Base-by-base conservation (phyloP, 1,140 invertebrate species). In the Zaprionus lachaisei region DNA sequence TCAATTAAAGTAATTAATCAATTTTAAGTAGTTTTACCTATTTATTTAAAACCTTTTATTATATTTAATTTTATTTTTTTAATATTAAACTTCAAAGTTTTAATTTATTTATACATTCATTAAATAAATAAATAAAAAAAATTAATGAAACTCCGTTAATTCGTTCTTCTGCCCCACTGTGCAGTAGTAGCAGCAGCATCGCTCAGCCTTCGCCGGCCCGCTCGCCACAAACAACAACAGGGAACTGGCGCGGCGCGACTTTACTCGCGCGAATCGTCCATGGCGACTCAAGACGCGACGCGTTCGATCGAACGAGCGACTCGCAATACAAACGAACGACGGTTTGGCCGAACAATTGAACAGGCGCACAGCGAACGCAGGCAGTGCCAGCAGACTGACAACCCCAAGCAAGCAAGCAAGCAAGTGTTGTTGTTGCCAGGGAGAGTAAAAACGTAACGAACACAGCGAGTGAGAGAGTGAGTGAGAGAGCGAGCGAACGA, bases 261-360 rank as follows among this genome's bases (percentile, higher is more conserved):
- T 68, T 79, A 80, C 83, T 80, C 83, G 80, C 83, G 83, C 72
- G 67, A 74, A 47, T 47, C 41, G n/a, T 20, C 31, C 9, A 34
- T 9, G 7, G 71, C 62, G 66, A 84, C 76, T 79, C 81, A 67
- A 77, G 80, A 54, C 44, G 31, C 47, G 38, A 34, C 38, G 37
- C 34, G 64, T 79, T 79, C 80, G 80, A 79, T 73, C 76, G 65
- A 83, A 75, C 72, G 66, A 65, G 61, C 63, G 70, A 74, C 68
- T 83, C 69, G 78, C 84, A 90, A 67, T 84, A 85, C 85, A 85
- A 91, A 86, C 85, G 85, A 90, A 90, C 86, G 86, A 67, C 86
- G 71, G 83, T 91, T 82, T 75, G 83, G 83, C 86, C 85, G 87
- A 90, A 91, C 87, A 61, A 28, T 68, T 56, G 61, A 91, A 70